Conservation (phyloP, 2,888 invertebrate species). For the Idaea biselata region DNA sequence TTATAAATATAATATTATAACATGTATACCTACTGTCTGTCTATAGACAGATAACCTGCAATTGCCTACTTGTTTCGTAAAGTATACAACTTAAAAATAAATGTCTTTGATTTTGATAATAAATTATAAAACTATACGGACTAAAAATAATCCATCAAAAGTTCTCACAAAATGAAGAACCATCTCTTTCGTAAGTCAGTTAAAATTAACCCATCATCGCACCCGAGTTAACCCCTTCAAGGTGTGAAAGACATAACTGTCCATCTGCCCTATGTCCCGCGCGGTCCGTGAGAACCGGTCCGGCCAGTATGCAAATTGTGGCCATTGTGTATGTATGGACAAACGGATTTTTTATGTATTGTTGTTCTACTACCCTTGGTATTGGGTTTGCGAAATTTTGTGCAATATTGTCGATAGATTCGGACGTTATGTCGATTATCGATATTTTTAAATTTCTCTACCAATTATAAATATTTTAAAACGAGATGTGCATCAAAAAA, state of each 20-base stretch:
- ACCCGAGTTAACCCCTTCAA: slow-evolving; percentile 13
- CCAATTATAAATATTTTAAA: too few relatives aligned
- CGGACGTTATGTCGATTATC: slow-evolving; percentile 31
- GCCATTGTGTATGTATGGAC: slow-evolving; percentile 63
- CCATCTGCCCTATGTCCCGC: slow-evolving; percentile 33
- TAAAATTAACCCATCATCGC: slow-evolving; percentile 12
- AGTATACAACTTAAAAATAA: too few relatives aligned
- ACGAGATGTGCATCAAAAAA: too few relatives aligned
- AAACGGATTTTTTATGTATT: slow-evolving; percentile 56
- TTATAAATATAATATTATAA: too few relatives aligned
- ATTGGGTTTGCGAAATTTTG: neutral
- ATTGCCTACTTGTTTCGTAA: too few relatives aligned
- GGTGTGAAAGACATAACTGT: slow-evolving; percentile 31
- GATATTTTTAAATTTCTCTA: slow-evolving; percentile 20
- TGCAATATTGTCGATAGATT: slow-evolving; percentile 11
- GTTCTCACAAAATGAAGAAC: too few relatives aligned
- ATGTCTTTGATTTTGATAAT: too few relatives aligned
- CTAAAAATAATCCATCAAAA: too few relatives aligned
- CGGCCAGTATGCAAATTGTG: slow-evolving; percentile 68
- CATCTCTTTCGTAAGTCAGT: neutral
- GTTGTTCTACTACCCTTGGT: slow-evolving; percentile 26
- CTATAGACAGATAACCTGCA: too few relatives aligned
- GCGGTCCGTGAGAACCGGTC: slow-evolving; percentile 65
- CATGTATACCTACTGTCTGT: too few relatives aligned
- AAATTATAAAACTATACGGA: too few relatives aligned